Percentiles rank a stretch among this genome's conserved stretches.
Conservation (phyloP, 2,797 vertebrate genomes). For the Sternotherus odoratus region DNA sequence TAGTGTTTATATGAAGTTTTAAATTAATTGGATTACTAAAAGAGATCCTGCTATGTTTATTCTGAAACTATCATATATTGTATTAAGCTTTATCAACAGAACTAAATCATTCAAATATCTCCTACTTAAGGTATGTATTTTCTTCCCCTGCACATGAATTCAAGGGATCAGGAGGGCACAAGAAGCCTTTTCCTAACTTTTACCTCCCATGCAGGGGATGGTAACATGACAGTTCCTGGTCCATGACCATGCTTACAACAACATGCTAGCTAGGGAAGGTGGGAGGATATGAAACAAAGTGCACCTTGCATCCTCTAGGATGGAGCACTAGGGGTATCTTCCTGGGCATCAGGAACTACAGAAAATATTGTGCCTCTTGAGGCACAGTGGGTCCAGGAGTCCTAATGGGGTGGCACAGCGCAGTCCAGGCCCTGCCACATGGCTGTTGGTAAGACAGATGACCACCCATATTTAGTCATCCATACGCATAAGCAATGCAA, state of each 20-base stretch:
- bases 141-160: not conserved
- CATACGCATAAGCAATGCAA: not conserved
- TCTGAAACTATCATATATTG: not conserved
- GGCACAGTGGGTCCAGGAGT: not conserved
- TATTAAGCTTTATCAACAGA: not conserved
- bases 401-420: not conserved
- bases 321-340: not conserved
- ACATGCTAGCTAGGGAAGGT: not conserved
- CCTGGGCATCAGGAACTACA: not conserved
- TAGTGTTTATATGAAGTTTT: not conserved
- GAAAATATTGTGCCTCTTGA: not conserved
- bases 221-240: not conserved
- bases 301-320: not conserved
- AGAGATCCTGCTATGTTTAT: not conserved
- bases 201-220: not conserved
- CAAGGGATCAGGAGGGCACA: not conserved
- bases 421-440: not conserved
- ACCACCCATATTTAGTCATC: not conserved
- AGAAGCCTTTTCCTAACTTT: not conserved
- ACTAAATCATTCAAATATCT: not conserved
- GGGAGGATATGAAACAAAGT: not conserved
- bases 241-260: not conserved
- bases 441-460: not conserved
- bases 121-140: not conserved
- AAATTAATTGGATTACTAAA: not conserved